Percentiles rank a stretch among this genome's conserved stretches.
phyloP scores from a whole-genome alignment of 2,888 invertebrate species.

The Helicoverpa assulta region DNA sequence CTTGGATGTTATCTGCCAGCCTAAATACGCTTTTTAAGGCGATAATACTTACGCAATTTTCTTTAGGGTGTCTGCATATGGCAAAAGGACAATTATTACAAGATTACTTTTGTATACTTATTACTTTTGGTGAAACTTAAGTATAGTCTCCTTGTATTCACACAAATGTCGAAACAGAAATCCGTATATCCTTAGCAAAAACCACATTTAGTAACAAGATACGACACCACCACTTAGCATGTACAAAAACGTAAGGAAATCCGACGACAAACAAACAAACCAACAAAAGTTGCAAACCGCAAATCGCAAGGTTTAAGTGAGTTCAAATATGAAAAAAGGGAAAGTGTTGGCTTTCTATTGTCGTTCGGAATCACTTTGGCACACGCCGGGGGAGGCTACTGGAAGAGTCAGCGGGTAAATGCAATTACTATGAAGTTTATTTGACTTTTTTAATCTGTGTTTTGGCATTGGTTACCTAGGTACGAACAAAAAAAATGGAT shows the following conservation, averaged over 20 bases:
- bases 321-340: conserved; percentile 86
- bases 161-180: conserved; percentile 9
- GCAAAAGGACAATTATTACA: neutral
- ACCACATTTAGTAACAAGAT: conserved; percentile 51
- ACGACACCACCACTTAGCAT: conserved; percentile 55
- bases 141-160: neutral
- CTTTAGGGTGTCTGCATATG: conserved; percentile 2
- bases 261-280: conserved; percentile 76
- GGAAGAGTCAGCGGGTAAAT: conserved; percentile 46
- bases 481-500: no score
- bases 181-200: conserved; percentile 26
- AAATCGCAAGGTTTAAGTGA: conserved; percentile 82
- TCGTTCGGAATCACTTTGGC: conserved; percentile 78
- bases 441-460: conserved; percentile 28
- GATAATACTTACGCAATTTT: conserved; percentile 45
- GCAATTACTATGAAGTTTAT: conserved; percentile 42
- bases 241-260: conserved; percentile 70
- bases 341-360: conserved; percentile 77
- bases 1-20: conserved; percentile 62
- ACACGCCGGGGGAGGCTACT: conserved; percentile 59
- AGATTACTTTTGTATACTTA: neutral
- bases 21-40: conserved; percentile 54
- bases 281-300: conserved; percentile 74
- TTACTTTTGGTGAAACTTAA: no score
- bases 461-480: conserved; percentile 25